Conservation (phyloP, 2,888 invertebrate species). For the Bombylius major region DNA sequence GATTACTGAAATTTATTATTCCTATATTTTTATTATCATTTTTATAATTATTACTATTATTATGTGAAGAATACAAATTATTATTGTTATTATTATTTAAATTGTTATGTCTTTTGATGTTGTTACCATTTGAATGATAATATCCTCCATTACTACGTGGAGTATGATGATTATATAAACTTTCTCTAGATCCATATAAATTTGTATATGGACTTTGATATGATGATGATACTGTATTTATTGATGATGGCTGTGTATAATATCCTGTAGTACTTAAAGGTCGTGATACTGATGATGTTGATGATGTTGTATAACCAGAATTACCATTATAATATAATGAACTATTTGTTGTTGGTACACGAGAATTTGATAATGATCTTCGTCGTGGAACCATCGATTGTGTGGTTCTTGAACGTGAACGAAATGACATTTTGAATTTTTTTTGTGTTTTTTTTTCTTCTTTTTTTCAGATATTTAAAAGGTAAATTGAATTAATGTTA, state of each 20-base stretch:
- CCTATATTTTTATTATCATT: not conserved
- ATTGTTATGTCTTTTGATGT: not conserved
- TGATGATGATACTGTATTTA: conserved; percentile 7
- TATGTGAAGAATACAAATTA: not conserved
- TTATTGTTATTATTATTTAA: not conserved
- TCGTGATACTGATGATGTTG: conserved; percentile 16
- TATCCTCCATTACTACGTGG: conserved; percentile 19
- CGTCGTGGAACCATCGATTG: conserved; percentile 35
- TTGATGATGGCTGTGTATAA: conserved; percentile 21
- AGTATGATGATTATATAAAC: conserved; percentile 25
- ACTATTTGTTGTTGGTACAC: conserved; percentile 24
- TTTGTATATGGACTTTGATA: conserved; percentile 34
- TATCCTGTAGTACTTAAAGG: conserved; percentile 31
- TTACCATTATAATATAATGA: conserved; percentile 20
- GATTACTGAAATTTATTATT: no score
- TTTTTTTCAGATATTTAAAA: not conserved
- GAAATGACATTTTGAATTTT: conserved; percentile 31
- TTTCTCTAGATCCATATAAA: conserved; percentile 31
- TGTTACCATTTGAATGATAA: conserved; percentile 26
- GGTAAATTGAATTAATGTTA: no score
- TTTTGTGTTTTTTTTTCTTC: not conserved
- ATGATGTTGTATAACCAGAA: conserved; percentile 11
- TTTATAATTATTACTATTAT: not conserved
- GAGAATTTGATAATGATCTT: conserved; percentile 42
- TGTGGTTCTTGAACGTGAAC: conserved; percentile 32